Evolutionary conservation across 2,888 invertebrate genomes (phyloP), one percentile per base, ranked within the genome.

Genomic region (Dasypogon diadema): DNA sequence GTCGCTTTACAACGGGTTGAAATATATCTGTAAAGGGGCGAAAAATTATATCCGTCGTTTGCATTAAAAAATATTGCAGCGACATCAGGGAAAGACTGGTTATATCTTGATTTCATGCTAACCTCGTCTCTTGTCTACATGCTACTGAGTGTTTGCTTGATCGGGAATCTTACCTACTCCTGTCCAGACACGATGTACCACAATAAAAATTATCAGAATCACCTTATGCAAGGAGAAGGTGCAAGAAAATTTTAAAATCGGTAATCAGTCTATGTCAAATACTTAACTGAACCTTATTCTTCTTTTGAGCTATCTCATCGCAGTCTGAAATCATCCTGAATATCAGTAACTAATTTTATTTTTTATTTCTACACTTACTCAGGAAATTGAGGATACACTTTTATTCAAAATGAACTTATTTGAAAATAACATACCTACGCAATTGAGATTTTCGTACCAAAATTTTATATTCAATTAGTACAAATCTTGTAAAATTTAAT

Each of bases 61-160:
- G 42, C 30, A 34, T 21, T 6, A 34, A 70, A 54, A 73, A 73
- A 73, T 42, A 73, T 73, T 42, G 30, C 73, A 37, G 54, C 37
- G 73, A 73, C 73, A 73, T 54, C 73, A 22, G 37, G 70, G 24
- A 10, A 56, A 4, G 55, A 56, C 56, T 73, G 37, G 55, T 73
- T 56, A 73, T 73, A 73, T 73, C 73, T 73, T 73, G 73, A 73
- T 73, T 73, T 56, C 56, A 56, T 55, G 73, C 42, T 73, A 73
- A 22, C 34, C 54, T 21, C 5, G 70, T 22, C 34, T 30, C 24
- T 54, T 72, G 72, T 73, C 56, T 42, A 34, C 54, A 26, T 56
- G 56, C 73, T 56, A 56, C 55, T 51, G 42, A 42, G 42, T 21
- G 42, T 21, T 54, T 34, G 70, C 30, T 24, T 22, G 70, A 70